Percentiles rank a stretch among this genome's conserved stretches.
Evolutionary conservation across 2,113 vertebrate genomes (phyloP).

Genomic region (Anoura caudifer): DNA sequence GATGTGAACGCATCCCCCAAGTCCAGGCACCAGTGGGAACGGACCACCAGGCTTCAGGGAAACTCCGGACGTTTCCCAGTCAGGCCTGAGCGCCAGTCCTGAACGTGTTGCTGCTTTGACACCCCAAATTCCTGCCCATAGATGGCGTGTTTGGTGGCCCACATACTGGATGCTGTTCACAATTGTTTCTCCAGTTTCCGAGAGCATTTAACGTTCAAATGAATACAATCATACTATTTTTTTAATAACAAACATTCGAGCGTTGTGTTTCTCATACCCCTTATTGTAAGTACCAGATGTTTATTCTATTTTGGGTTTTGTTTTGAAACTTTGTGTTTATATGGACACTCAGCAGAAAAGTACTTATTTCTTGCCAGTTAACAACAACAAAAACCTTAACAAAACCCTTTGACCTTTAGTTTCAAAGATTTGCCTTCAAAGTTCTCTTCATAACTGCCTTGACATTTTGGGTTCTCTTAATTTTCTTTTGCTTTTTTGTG

Average conservation of each 20-base stretch:
- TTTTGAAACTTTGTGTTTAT: constrained; percentile 81
- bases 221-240: constrained; percentile 66
- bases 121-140: constrained; percentile 67
- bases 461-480: constrained; percentile 88
- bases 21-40: constrained; percentile 71
- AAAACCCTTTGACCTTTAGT: constrained; percentile 82
- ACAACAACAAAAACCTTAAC: background rate
- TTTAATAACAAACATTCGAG: constrained; percentile 81
- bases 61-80: constrained; percentile 75
- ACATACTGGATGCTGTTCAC: constrained; percentile 73
- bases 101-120: constrained; percentile 69
- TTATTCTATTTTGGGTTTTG: constrained; percentile 78
- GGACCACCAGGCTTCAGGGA: constrained; percentile 88
- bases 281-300: constrained; percentile 77
- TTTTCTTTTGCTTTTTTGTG: constrained; percentile 85
- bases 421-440: constrained; percentile 85
- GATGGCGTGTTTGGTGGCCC: constrained; percentile 70
- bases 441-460: constrained; percentile 88
- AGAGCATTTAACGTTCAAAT: constrained; percentile 65
- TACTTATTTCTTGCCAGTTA: constrained; percentile 82
- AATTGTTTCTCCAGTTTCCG: constrained; percentile 64
- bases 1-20: constrained; percentile 50
- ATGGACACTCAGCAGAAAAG: constrained; percentile 83
- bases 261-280: constrained; percentile 81
- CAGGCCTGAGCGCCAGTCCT: constrained; percentile 70